Base-by-base conservation (phyloP, 2,797 vertebrate genomes). In the Gymnoscopelus microlampas region DNA sequence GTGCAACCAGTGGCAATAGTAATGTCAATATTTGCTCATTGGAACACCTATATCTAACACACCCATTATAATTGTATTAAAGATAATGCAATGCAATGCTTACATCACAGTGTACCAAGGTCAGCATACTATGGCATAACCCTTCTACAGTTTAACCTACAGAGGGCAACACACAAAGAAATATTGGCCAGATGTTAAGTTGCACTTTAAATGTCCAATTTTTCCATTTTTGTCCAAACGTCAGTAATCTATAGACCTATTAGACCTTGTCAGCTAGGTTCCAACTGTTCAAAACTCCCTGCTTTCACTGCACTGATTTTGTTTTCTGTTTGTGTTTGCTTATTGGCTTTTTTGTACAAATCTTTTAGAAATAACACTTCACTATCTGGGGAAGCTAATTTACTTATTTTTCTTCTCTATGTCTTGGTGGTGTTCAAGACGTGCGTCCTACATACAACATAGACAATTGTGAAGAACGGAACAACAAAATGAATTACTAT, bases 401-500 rank as follows among this genome's bases (percentile, higher is more conserved):
- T 95, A 95, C 81, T 91, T 93, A 88, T 89, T 91, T 88, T 94
- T 94, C 95, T 95, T 89, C 93, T 97, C 95, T 95, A 94, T 90
- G 94, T 98, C 96, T 96, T 96, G 95, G 93, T 96, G 95, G 93
- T 95, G 94, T 96, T 95, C 94, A 95, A 96, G 95, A 97, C 96
- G 93, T 94, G 70, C 94, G 96, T 96, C 89, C 93, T 85, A 88
- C 89, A 93, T 85, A 87, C 87, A 91, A 91, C 91, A 91, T 90
- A 92, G 87, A 85, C 91, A 89, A 92, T 86, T 83, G 86, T 90
- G 91, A 89, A 84, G 80, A 84, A 95, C 79, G 74, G 68, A 77
- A 79, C 80, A 44, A 24, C 65, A 74, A 79, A 83, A 77, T 76
- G 58, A 48, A 71, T 94, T 92, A 89, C 94, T 94, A 94, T 95